Base-by-base conservation (phyloP, 2,888 invertebrate genomes). In the Stenurella melanura region DNA sequence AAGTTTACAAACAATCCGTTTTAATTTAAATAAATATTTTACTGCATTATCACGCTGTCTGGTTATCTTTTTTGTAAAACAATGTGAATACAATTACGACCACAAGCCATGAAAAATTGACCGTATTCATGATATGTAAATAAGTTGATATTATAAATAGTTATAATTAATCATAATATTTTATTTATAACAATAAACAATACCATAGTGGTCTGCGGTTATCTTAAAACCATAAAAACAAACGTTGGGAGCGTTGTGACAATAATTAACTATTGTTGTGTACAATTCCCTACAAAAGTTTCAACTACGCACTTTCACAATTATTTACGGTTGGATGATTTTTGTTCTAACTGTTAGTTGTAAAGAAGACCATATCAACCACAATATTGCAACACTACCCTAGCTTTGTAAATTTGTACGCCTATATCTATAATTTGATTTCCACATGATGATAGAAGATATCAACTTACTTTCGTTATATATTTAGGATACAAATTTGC, bases 181-280 rank as follows among this genome's bases (percentile, higher is more conserved):
- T 68, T 63, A 64, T 42, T 73, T 73, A 63, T 68, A 69, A 76
- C 73, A 76, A 73, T 69, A 73, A 76, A 76, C 76, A 76, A 70
- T 73, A 64, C 61, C 42, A 66, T 63, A 63, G 15, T 58, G 69
- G 73, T 64, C 58, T 75, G 69, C 61, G 72, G 64, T 76, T 73
- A 57, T 61, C 69, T 60, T 30, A 42, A 56, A 67, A 58, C 34
- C 42, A 73, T 26, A 73, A 26, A 69, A 69, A 75, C 67, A 70
- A 63, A 68, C 34, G 50, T 60, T 61, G 61, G 63, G 68, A 30
- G 69, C 71, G 68, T 72, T 72, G 75, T 38, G 67, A 67, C 56
- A 15, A 61, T 76, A 73, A 76, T 76, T 66, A 76, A 63, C 67
- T 67, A 76, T 75, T 75, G 75, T 75, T 68, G 17, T 38, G 57